Evolutionary conservation across 2,113 vertebrate genomes (phyloP).

Genomic region (Rhadina sibilatrix): DNA sequence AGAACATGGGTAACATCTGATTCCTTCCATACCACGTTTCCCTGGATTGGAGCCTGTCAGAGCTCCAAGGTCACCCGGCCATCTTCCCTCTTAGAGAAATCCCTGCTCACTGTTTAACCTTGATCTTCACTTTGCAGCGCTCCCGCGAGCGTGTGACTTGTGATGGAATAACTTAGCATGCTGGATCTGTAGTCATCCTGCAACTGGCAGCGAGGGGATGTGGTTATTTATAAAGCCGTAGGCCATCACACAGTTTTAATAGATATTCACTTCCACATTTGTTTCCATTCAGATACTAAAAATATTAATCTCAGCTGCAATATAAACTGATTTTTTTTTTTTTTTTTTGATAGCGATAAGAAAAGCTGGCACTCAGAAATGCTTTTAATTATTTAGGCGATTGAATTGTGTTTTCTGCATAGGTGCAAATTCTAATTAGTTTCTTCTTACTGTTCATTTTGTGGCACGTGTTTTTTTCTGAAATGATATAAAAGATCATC

Average conservation of each 20-base stretch:
- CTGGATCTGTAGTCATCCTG: not conserved
- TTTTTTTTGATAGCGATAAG: not conserved
- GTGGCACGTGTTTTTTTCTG: not conserved
- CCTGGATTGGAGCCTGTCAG: not conserved
- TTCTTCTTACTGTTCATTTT: not conserved
- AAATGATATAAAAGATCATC: not conserved
- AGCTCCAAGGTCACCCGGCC: not conserved
- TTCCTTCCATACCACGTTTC: not conserved
- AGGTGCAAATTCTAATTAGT: not conserved
- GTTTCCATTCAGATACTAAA: slow-evolving; percentile 36
- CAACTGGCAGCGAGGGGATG: not conserved
- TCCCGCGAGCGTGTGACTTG: not conserved
- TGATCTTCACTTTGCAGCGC: slow-evolving; percentile 17
- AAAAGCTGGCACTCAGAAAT: not conserved
- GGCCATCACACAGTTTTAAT: not conserved
- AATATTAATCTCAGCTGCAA: slow-evolving; percentile 29
- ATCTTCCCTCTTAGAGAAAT: not conserved
- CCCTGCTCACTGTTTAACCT: slow-evolving; percentile 40
- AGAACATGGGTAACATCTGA: not conserved
- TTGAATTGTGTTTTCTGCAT: not conserved
- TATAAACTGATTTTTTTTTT: not conserved
- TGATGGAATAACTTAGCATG: slow-evolving; percentile 9
- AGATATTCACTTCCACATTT: not conserved
- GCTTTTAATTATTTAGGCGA: not conserved
- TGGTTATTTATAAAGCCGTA: slow-evolving; percentile 48